phyloP scores from a whole-genome alignment of 2,797 vertebrate genomes.

The Gymnopithys bicolor region DNA sequence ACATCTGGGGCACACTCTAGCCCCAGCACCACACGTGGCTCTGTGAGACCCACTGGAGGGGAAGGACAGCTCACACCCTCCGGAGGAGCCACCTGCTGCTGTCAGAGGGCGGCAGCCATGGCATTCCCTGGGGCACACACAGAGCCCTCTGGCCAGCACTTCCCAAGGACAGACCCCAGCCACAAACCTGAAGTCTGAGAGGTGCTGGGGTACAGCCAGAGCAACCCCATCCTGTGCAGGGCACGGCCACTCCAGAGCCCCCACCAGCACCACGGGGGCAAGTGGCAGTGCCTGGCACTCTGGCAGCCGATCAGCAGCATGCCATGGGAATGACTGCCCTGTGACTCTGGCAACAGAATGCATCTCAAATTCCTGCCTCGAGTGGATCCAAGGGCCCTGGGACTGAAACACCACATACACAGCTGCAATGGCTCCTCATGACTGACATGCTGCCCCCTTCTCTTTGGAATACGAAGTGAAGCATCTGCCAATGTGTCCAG shows the following conservation, averaged over 20 bases:
- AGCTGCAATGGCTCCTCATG: neutral
- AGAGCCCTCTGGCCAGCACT: neutral
- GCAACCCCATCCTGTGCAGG: fast-evolving
- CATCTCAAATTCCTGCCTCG: neutral
- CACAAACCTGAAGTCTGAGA: neutral
- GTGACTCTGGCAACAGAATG: neutral
- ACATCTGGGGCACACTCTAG: neutral
- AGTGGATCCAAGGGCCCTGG: neutral
- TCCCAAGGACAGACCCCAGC: neutral
- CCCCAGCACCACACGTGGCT: neutral
- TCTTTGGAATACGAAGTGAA: neutral
- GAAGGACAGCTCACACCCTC: neutral
- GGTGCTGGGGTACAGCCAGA: fast-evolving
- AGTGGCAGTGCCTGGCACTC: neutral
- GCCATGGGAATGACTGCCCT: neutral
- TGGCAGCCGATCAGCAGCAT: fast-evolving
- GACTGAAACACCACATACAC: neutral
- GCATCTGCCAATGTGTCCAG: neutral
- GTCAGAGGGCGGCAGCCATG: neutral
- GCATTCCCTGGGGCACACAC: neutral
- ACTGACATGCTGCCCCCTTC: neutral
- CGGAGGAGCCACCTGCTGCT: neutral
- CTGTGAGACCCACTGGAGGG: neutral
- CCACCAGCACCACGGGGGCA: fast-evolving
- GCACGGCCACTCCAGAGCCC: neutral